Conservation (phyloP, 2,797 vertebrate species). For the Lacerta agilis region DNA sequence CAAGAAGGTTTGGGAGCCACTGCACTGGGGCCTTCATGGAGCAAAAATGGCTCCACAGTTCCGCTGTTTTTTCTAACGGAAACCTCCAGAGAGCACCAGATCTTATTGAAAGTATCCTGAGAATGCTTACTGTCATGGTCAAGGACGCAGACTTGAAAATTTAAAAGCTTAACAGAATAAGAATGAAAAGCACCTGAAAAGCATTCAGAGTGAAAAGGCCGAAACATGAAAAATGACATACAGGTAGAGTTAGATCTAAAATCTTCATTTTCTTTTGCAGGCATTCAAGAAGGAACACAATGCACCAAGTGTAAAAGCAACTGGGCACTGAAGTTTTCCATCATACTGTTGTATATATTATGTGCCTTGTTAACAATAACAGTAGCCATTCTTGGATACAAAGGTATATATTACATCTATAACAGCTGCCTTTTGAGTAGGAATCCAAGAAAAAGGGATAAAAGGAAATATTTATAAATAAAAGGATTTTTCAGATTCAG, state of each 20-base stretch:
- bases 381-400: constrained; percentile 93
- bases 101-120: too few relatives aligned
- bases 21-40: too few relatives aligned
- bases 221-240: constrained; percentile 5
- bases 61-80: too few relatives aligned
- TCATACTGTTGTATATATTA: constrained; percentile 91
- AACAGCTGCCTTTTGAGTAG: constrained; percentile 41
- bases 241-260: constrained; percentile 34
- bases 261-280: constrained; percentile 80
- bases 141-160: too few relatives aligned
- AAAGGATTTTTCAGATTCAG: neutral
- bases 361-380: constrained; percentile 93
- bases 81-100: too few relatives aligned
- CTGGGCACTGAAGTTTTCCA: constrained; percentile 95
- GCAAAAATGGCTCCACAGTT: too few relatives aligned
- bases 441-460: neutral
- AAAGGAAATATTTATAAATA: constrained; percentile 5
- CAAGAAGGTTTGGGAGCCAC: too few relatives aligned
- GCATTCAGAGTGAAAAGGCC: too few relatives aligned
- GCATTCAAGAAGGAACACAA: constrained; percentile 95
- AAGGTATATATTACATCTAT: constrained; percentile 83
- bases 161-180: too few relatives aligned
- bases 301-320: constrained; percentile 98
- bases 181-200: too few relatives aligned
- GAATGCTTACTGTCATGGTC: too few relatives aligned